Base-by-base conservation (phyloP, 2,888 invertebrate genomes). In the Bellardia pandia region DNA sequence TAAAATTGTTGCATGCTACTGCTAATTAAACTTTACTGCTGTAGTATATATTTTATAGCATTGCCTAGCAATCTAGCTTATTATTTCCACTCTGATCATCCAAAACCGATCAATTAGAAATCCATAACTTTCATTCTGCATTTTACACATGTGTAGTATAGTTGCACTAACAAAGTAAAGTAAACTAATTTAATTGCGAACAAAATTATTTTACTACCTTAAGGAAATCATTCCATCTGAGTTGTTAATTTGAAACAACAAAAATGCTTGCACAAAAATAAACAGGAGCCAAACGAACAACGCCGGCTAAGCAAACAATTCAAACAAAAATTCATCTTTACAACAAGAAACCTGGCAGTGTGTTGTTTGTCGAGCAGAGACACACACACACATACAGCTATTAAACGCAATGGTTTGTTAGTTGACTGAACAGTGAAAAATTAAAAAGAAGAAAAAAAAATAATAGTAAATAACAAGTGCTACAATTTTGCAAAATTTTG, bases 181-280 rank as follows among this genome's bases (percentile, higher is more conserved):
- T 13, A 48, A 60, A 60, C 48, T 48, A 75, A 81, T 82, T 56
- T 81, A 81, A 81, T 81, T 58, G 64, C 56, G 16, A 56, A 51
- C 23, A 23, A 56, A 68, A 48, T 69, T 62, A 76, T 83, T 76
- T 69, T 51, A 83, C 75, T 42, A 84, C 71, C 84, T 84, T 42
- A 45, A 60, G 66, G 53, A 79, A 58, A 76, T 64, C 56, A 71
- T 87, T 87, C 74, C 78, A 87, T 69, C 69, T 81, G 84, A 85
- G 60, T 81, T 77, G 84, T 68, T 86, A 74, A 74, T 84, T 84
- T 66, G 62, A 51, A 79, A 58, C 66, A 71, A 42, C 58, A 30
- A 37, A 68, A 78, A 58, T 37, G 16, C 42, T 14, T 60, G n/a
- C 42, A 75, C 42, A 60, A 30, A 68, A 51, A 30, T 40, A 42